Percentiles rank a stretch among this genome's conserved stretches.
Evolutionary conservation across 2,888 invertebrate species (phyloP).

Genomic region (Diaphora mendica): DNA sequence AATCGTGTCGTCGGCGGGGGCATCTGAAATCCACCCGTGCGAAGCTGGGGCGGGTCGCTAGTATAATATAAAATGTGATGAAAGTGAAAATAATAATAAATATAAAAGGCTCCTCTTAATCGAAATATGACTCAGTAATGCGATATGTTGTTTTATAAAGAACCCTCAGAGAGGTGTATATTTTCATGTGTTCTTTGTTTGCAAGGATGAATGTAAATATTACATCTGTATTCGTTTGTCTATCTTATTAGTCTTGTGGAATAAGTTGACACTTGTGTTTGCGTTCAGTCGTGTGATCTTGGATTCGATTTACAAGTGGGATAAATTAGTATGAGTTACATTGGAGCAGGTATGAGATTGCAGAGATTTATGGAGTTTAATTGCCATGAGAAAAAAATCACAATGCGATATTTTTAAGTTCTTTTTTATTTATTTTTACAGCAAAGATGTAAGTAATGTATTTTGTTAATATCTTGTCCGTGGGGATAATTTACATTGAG

Average conservation of each 20-base stretch:
- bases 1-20: no score
- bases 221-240: not conserved
- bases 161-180: not conserved
- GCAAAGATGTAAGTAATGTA: no score
- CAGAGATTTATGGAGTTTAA: not conserved
- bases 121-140: conserved; percentile 21
- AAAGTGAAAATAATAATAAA: conserved; percentile 21
- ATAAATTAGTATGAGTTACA: not conserved
- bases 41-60: no score
- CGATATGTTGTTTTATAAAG: not conserved
- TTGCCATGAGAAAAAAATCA: no score
- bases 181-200: not conserved
- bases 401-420: not conserved
- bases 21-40: no score
- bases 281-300: not conserved
- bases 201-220: not conserved
- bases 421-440: not conserved
- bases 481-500: no score
- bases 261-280: not conserved
- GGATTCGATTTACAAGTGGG: not conserved
- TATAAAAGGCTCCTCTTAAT: conserved; percentile 11
- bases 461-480: no score
- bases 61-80: conserved; percentile 21
- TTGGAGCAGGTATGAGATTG: not conserved
- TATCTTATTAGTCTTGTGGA: not conserved